Conservation (phyloP, 2,113 vertebrate species). For the Eurypyga helias region DNA sequence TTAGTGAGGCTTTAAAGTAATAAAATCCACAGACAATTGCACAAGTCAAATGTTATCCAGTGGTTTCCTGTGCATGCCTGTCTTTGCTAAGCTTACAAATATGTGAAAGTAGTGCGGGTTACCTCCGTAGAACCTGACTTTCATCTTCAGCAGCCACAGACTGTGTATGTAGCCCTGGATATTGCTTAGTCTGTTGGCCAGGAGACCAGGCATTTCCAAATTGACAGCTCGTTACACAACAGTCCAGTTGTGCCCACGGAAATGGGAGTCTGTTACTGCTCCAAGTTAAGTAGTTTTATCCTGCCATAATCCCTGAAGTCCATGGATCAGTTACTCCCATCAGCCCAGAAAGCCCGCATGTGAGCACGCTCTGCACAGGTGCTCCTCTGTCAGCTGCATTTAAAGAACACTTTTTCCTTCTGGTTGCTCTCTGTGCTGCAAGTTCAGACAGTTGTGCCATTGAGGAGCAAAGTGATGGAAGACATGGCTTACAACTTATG, state of each 20-base stretch:
- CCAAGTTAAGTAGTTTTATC: not conserved
- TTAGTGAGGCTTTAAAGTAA: not conserved
- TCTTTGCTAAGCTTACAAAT: not conserved
- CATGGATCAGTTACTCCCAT: not conserved
- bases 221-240: not conserved
- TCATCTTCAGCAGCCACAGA: not conserved
- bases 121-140: not conserved
- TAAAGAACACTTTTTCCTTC: not conserved
- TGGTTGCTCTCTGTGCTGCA: not conserved
- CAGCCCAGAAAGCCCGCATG: not conserved
- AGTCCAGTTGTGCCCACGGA: not conserved
- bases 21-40: not conserved
- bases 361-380: not conserved
- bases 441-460: not conserved
- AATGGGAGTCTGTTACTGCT: not conserved
- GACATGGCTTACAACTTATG: not conserved
- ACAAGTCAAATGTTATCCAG: not conserved
- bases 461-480: not conserved
- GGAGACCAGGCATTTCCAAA: not conserved
- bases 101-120: not conserved
- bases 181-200: not conserved
- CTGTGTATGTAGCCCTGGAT: not conserved
- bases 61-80: not conserved
- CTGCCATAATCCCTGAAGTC: not conserved
- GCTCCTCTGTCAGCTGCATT: not conserved